These are phyloP conservation scores for Dolichopus griseipennis DNA, from an alignment of 2,888 invertebrate species.

Conservation along the genomic window DNA sequence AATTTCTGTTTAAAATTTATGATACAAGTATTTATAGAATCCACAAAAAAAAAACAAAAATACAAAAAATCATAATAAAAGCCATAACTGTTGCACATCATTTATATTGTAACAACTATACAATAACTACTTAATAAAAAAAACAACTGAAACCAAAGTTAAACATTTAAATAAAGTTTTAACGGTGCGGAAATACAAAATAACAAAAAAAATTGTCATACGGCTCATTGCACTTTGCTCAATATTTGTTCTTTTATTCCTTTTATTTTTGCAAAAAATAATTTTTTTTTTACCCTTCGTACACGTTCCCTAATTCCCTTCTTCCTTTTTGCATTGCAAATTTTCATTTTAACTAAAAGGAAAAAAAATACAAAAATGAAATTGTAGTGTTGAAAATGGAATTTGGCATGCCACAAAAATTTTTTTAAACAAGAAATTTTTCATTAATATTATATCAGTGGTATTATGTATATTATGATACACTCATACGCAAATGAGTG, in stretches of 20 bases:
- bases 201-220: background rate
- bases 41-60: too few relatives aligned
- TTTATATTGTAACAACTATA: background rate
- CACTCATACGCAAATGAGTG: too few relatives aligned
- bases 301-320: too few relatives aligned
- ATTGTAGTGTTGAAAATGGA: too few relatives aligned
- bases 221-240: conserved; percentile 2
- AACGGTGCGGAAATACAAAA: background rate
- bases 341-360: background rate
- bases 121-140: background rate
- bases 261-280: background rate
- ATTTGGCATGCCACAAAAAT: too few relatives aligned
- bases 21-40: too few relatives aligned
- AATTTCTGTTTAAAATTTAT: too few relatives aligned
- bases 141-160: background rate
- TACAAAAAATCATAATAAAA: too few relatives aligned
- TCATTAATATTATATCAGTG: too few relatives aligned
- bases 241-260: background rate
- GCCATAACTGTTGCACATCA: background rate
- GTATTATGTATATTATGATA: too few relatives aligned
- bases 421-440: too few relatives aligned
- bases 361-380: too few relatives aligned
- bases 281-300: background rate
- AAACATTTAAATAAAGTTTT: background rate
- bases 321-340: background rate